phyloP scores from a whole-genome alignment of 2,797 vertebrate genomes.

The Hipposideros larvatus region DNA sequence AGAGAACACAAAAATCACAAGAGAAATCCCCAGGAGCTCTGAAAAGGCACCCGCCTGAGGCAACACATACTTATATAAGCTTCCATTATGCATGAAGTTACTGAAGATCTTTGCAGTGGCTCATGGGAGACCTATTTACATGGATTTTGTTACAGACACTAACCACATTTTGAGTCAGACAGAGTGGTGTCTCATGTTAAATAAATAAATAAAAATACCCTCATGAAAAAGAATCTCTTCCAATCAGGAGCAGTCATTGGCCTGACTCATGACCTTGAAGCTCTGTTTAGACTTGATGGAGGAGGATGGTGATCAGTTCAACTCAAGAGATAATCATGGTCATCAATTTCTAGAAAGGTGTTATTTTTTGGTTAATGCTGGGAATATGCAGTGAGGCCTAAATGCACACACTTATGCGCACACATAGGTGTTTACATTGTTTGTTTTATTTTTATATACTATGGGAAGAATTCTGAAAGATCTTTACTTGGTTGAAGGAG shows the following conservation, averaged over 20 bases:
- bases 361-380: background rate
- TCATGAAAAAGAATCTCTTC: background rate
- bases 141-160: slow-evolving; percentile 74
- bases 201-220: slow-evolving; percentile 76
- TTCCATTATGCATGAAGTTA: slow-evolving; percentile 75
- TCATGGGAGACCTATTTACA: slow-evolving; percentile 69
- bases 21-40: slow-evolving; percentile 58
- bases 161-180: slow-evolving; percentile 72
- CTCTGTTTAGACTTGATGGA: background rate
- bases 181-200: slow-evolving; percentile 75
- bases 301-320: background rate
- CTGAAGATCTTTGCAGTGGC: slow-evolving; percentile 51
- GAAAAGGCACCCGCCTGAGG: slow-evolving; percentile 30
- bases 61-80: slow-evolving; percentile 24
- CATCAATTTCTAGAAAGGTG: background rate
- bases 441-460: background rate
- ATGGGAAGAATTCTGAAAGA: slow-evolving; percentile 45
- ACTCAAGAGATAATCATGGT: background rate
- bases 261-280: slow-evolving; percentile 68
- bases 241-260: background rate
- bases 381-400: background rate
- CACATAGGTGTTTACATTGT: background rate
- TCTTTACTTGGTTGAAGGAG: background rate
- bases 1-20: slow-evolving; percentile 51
- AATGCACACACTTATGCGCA: background rate